Evolutionary conservation across 2,888 invertebrate genomes (phyloP).

Genomic region (Epinotia bilunana): DNA sequence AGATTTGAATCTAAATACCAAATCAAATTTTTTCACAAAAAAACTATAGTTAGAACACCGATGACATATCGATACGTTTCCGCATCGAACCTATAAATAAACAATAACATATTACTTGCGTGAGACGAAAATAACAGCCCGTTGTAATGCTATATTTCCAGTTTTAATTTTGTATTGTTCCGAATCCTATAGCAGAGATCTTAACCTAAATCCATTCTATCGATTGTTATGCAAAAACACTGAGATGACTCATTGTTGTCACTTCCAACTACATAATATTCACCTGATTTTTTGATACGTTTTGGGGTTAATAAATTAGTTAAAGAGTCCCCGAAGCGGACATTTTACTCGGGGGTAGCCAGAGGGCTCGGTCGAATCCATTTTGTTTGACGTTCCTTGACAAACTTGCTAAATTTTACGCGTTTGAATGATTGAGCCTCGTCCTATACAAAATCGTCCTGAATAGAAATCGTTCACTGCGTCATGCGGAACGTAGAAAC

Average conservation of each 20-base stretch:
- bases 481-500: slow-evolving; percentile 21
- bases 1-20: slow-evolving; percentile 66
- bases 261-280: slow-evolving; percentile 63
- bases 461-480: slow-evolving; percentile 18
- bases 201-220: slow-evolving; percentile 83
- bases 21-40: slow-evolving; percentile 72
- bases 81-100: slow-evolving; percentile 80
- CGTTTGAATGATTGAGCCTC: slow-evolving; percentile 12
- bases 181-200: slow-evolving; percentile 73
- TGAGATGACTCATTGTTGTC: slow-evolving; percentile 68
- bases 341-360: slow-evolving; percentile 70
- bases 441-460: neutral
- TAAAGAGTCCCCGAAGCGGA: slow-evolving; percentile 77
- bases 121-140: slow-evolving; percentile 64
- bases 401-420: slow-evolving; percentile 40
- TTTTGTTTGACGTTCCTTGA: slow-evolving; percentile 50
- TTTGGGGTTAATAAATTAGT: slow-evolving; percentile 67
- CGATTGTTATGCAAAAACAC: slow-evolving; percentile 84
- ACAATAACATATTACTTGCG: slow-evolving; percentile 73
- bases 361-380: slow-evolving; percentile 50
- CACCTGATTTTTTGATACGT: slow-evolving; percentile 71
- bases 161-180: slow-evolving; percentile 69
- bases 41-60: slow-evolving; percentile 68
- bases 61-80: slow-evolving; percentile 80
- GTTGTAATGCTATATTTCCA: slow-evolving; percentile 66